Conservation (phyloP, 2,797 vertebrate species). For the Peromyscus eremicus region DNA sequence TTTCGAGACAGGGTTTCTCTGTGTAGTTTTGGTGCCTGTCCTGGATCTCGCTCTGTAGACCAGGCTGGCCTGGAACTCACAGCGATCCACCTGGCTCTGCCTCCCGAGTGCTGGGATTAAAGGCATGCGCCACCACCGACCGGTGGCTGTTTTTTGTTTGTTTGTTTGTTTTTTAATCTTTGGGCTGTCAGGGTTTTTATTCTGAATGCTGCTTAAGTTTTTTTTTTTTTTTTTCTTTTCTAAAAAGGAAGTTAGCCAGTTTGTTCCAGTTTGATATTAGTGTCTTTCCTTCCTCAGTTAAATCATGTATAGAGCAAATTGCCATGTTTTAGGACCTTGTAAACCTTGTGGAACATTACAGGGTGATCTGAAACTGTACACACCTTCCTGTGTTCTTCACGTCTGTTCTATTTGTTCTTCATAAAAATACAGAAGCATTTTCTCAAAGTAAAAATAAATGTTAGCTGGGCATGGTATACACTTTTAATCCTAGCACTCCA, state of each 20-base stretch:
- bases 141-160: no score
- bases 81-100: no score
- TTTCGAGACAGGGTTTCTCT: no score
- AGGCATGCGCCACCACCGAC: no score
- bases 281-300: not conserved
- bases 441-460: slow-evolving; percentile 52
- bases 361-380: not conserved
- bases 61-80: no score
- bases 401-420: not conserved
- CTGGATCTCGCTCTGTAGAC: no score
- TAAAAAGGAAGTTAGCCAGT: not conserved
- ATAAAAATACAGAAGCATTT: slow-evolving; percentile 11
- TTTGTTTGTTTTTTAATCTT: not conserved
- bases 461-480: not conserved
- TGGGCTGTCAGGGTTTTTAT: slow-evolving; percentile 33
- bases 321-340: slow-evolving; percentile 5
- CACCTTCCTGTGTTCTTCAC: not conserved
- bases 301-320: not conserved
- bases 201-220: not conserved
- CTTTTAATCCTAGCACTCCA: not conserved
- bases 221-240: not conserved
- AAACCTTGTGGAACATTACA: not conserved
- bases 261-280: not conserved
- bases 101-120: no score
- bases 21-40: no score